Conservation (phyloP, 2,888 invertebrate genomes). For the Sesia bembeciformis region DNA sequence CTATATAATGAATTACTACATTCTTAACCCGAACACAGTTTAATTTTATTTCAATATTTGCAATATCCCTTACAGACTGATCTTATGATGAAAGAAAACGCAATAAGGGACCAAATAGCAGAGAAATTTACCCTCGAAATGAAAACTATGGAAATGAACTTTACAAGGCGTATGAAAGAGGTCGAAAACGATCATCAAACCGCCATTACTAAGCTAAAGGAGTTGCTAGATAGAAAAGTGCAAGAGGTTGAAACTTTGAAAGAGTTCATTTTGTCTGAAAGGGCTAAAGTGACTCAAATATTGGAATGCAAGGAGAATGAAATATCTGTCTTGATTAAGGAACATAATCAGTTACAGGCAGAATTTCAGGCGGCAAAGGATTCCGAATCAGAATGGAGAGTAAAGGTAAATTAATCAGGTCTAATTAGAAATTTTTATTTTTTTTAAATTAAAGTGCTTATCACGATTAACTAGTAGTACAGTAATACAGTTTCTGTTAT, state of each 20-base stretch:
- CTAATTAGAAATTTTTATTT: too few species aligned
- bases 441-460: too few species aligned
- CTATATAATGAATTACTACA: too few species aligned
- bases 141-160: constrained; percentile 72
- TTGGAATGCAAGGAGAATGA: constrained; percentile 68
- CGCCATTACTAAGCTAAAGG: constrained; percentile 59
- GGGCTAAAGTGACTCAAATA: constrained; percentile 64
- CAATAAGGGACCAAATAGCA: constrained; percentile 79
- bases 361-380: constrained; percentile 54
- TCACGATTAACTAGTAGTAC: too few species aligned
- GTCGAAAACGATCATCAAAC: constrained; percentile 65
- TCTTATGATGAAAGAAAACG: constrained; percentile 70
- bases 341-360: constrained; percentile 47
- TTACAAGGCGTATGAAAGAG: constrained; percentile 59
- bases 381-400: constrained; percentile 41
- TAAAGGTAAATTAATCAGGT: constrained; percentile 40
- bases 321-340: constrained; percentile 57
- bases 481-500: too few species aligned
- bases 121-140: constrained; percentile 78
- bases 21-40: too few species aligned
- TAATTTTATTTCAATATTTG: too few species aligned
- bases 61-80: constrained; percentile 44
- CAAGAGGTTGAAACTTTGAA: constrained; percentile 69
- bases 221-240: constrained; percentile 64
- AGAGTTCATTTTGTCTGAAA: constrained; percentile 65